Evolutionary conservation across 2,888 invertebrate species (phyloP).

Genomic region (Drosophila nr. medialis): DNA sequence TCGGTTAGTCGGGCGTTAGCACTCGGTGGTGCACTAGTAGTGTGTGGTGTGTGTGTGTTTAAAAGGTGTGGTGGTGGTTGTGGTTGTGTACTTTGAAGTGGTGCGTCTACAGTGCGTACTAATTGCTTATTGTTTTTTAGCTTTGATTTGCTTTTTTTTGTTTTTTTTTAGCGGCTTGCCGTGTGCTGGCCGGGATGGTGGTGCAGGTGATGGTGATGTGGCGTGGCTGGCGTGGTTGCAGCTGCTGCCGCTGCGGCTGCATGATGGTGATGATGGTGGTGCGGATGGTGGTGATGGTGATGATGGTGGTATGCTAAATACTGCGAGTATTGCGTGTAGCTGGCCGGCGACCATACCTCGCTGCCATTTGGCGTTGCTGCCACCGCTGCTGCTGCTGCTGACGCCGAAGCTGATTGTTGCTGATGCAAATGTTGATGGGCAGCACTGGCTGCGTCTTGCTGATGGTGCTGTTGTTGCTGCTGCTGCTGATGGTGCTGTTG

Average conservation of each 20-base stretch:
- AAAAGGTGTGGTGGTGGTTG: constrained; percentile 7
- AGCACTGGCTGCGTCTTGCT: constrained; percentile 50
- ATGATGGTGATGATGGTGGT: constrained; percentile 79
- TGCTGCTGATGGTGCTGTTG: constrained; percentile 57
- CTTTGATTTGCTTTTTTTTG: constrained; percentile 18
- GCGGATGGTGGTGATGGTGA: constrained; percentile 80
- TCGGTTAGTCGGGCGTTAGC: constrained; percentile 65
- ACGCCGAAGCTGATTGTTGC: constrained; percentile 31
- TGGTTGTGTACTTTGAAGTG: constrained; percentile 8
- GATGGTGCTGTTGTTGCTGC: constrained; percentile 55
- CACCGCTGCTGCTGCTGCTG: constrained; percentile 26
- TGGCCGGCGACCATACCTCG: constrained; percentile 87
- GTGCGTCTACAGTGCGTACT: constrained; percentile 53
- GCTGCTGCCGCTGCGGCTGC: constrained; percentile 40
- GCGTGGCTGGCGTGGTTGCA: constrained; percentile 48
- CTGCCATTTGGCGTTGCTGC: constrained; percentile 83
- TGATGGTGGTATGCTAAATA: constrained; percentile 88
- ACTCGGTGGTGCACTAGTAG: constrained; percentile 38
- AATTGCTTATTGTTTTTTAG: constrained; percentile 28
- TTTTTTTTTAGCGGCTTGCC: constrained; percentile 49
- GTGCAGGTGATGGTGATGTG: constrained; percentile 83
- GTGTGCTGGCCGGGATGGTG: constrained; percentile 84
- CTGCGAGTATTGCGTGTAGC: constrained; percentile 87
- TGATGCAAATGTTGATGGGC: constrained; percentile 40
- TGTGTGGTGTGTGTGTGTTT: constrained; percentile 20